Percentiles rank a stretch among this genome's conserved stretches.
Evolutionary conservation across 2,888 invertebrate genomes (phyloP).

Genomic region (Labia minor): DNA sequence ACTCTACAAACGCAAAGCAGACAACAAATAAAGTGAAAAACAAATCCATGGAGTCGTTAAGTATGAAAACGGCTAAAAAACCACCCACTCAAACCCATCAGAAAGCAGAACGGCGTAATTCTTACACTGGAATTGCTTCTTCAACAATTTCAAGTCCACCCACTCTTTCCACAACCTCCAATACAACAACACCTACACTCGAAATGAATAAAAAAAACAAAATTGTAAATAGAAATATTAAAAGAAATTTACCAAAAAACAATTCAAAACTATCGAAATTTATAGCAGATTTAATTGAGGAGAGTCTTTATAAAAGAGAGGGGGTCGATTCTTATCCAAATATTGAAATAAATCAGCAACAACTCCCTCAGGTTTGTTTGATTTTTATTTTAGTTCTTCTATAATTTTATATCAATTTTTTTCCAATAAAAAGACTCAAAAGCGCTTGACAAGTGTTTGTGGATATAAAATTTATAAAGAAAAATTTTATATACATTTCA

Average conservation of each 20-base stretch:
- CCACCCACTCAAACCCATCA: not conserved
- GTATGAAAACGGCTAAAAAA: not conserved
- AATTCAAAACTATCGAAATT: not conserved
- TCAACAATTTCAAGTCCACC: not conserved
- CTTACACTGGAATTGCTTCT: not conserved
- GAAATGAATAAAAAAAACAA: slow-evolving; percentile 8
- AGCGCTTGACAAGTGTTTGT: too few relatives aligned
- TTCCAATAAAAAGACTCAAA: too few relatives aligned
- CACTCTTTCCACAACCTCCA: not conserved
- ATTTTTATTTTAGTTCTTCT: too few relatives aligned
- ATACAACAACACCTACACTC: not conserved
- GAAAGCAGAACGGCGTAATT: not conserved
- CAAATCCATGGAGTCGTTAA: not conserved
- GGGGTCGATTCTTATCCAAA: not conserved
- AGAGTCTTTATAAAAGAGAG: slow-evolving; percentile 15
- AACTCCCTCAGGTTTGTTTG: not conserved
- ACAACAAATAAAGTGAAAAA: not conserved
- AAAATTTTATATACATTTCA: too few relatives aligned
- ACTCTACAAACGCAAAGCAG: not conserved
- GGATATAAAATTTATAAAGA: too few relatives aligned
- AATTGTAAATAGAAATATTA: slow-evolving; percentile 9
- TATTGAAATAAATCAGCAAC: not conserved
- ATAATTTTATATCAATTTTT: too few relatives aligned
- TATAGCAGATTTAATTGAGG: slow-evolving; percentile 17
- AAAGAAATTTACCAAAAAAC: not conserved